Evolutionary conservation across 2,113 vertebrate species (phyloP), one percentile per base, ranked within the genome.

Genomic region (Oplegnathus fasciatus): DNA sequence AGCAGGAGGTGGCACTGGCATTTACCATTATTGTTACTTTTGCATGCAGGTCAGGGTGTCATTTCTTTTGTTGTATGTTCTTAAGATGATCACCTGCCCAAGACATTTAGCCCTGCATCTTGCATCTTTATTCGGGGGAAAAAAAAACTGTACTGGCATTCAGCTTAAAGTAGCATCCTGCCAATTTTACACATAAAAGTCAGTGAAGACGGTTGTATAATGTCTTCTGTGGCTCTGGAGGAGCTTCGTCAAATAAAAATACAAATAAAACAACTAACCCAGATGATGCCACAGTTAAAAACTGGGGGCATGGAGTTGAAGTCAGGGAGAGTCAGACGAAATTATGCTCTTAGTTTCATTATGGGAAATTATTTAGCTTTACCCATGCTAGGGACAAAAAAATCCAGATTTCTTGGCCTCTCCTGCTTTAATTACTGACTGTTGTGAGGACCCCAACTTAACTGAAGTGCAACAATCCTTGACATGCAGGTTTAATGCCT

Each of bases 41-140:
- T 28, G 18, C 37, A 75, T 65, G 74, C 74, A 40, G 60, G 15
- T 37, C 26, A 32, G 20, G 10, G 57, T 57, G 28, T 18, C 18
- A 40, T 61, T 48, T 40, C 20, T 81, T 66, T n/a, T 60, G 26
- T 65, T 42, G 75, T 44, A 22, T 69, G n/a, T 37, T 37, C 34
- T 42, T 42, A 13, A 46, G 52, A 18, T 34, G 26, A 44, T 37
- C 67, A 50, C 44, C 4, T 54, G 13, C 34, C 11, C 42, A 34
- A 62, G 40, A 62, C 18, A n/a, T 44, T 13, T 42, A 9, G 57
- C 72, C 44, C 10, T 28, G n/a, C 30, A 14, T 52, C 10, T 50
- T 34, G 15, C 4, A 20, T 37, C 9, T 42, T 42, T 67, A 9
- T 73, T 42, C 1, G 5, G 9, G n/a, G n/a, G n/a, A n/a, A n/a